Evolutionary conservation across 2,113 vertebrate species (phyloP).

Genomic region (Ceyx cyanopectus): DNA sequence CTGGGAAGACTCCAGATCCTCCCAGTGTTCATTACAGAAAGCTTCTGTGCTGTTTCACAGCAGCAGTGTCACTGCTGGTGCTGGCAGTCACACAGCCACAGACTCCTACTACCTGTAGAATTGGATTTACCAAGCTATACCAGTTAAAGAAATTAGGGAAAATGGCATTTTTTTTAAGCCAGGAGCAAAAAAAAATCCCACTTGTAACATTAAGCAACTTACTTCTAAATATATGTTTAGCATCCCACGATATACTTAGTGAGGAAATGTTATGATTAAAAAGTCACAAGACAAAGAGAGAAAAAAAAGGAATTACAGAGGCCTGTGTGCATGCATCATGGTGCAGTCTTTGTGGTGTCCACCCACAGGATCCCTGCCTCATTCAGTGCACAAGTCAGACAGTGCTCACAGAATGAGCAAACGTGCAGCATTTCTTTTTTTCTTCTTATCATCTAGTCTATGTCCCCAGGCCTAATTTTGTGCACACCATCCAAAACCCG

Average conservation of each 20-base stretch:
- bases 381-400: background rate
- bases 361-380: background rate
- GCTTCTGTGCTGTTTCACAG: too few relatives aligned
- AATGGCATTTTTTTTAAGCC: background rate
- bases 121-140: background rate
- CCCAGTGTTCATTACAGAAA: too few relatives aligned
- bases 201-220: background rate
- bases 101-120: too few relatives aligned
- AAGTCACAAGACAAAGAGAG: background rate
- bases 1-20: too few relatives aligned
- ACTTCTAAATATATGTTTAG: background rate
- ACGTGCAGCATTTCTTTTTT: conserved; percentile 19
- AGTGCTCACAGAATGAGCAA: background rate
- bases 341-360: background rate
- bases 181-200: background rate
- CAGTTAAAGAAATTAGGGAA: background rate
- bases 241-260: background rate
- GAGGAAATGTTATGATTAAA: background rate
- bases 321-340: background rate
- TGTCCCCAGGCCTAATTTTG: background rate
- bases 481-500: background rate
- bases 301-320: background rate
- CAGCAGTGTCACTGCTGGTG: too few relatives aligned
- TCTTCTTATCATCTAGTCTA: background rate
- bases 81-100: too few relatives aligned